These are phyloP conservation scores for Hymenopus coronatus DNA, from an alignment of 2,888 invertebrate species.

Conservation along the genomic window DNA sequence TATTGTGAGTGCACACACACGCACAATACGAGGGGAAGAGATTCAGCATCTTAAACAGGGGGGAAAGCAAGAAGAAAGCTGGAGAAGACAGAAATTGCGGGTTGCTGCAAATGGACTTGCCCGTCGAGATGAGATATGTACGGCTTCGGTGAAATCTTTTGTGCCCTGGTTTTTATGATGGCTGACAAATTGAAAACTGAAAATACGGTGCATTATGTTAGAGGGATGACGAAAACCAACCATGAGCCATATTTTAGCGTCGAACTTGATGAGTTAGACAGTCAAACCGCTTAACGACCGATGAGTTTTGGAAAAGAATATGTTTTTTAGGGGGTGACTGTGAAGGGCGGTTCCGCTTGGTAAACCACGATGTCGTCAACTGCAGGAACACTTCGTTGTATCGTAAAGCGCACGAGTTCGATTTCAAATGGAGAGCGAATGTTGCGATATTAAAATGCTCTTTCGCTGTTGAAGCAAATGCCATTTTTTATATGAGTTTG, in stretches of 20 bases:
- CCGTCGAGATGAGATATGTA: background rate
- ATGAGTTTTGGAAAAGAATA: background rate
- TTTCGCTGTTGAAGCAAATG: background rate
- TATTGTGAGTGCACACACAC: background rate
- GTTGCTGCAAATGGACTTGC: background rate
- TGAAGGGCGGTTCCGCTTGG: background rate
- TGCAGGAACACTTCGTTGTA: background rate
- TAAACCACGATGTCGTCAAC: background rate
- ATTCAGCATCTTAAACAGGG: background rate
- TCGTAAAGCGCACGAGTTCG: background rate
- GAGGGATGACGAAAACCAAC: background rate
- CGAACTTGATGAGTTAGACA: background rate
- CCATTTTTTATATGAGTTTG: background rate
- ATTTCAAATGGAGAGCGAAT: background rate
- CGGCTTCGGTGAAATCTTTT: background rate
- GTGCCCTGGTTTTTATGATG: conserved; percentile 1
- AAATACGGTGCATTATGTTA: background rate
- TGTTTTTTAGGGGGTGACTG: background rate
- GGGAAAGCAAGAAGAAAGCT: background rate
- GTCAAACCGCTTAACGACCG: background rate
- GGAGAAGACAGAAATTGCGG: background rate
- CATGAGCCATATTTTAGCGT: conserved; percentile 12
- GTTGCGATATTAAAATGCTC: background rate
- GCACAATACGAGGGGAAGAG: background rate
- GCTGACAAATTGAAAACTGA: conserved; percentile 10